phyloP scores from a whole-genome alignment of 2,113 vertebrate genomes.

The Odocoileus virginianus region DNA sequence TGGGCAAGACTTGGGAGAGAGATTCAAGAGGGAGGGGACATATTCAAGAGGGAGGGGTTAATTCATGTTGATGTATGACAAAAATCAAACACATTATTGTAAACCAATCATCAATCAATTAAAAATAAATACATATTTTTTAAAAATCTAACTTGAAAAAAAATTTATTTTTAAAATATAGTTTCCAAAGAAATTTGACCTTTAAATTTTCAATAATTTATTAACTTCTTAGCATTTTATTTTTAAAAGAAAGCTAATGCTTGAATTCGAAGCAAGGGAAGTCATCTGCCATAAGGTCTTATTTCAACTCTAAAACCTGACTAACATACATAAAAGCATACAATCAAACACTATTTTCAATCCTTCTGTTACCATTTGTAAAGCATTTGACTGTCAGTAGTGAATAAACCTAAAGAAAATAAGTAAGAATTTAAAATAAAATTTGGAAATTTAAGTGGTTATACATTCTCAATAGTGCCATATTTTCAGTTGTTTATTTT shows the following conservation, averaged over 20 bases:
- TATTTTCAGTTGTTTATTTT: background rate
- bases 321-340: background rate
- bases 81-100: background rate
- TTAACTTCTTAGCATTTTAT: background rate
- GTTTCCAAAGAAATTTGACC: background rate
- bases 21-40: background rate
- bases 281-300: background rate
- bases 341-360: background rate
- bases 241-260: background rate
- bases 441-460: background rate
- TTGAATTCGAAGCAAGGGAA: background rate
- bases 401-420: background rate
- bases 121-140: background rate
- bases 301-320: background rate
- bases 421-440: background rate
- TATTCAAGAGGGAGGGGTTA: background rate
- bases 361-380: background rate
- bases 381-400: background rate
- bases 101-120: background rate
- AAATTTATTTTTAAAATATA: background rate
- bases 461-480: background rate
- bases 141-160: background rate
- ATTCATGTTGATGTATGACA: background rate
- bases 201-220: background rate
- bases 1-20: background rate